Conservation (phyloP, 1,140 invertebrate species). For the Nylanderia fulva region DNA sequence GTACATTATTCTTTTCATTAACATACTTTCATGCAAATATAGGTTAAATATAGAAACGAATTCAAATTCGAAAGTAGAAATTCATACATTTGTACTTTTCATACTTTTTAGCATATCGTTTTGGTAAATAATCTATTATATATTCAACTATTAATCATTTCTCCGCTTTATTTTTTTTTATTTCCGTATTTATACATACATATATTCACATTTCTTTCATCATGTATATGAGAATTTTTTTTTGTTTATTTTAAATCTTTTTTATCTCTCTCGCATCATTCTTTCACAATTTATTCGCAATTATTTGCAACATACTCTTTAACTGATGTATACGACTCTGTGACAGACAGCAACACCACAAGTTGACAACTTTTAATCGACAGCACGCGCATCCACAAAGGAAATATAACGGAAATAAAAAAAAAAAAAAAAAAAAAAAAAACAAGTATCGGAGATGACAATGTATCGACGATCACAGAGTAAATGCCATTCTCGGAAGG, state of each 20-base stretch:
- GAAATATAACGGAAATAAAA: not conserved
- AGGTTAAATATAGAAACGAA: not conserved
- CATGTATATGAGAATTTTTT: not conserved
- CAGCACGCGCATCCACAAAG: not conserved
- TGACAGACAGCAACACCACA: conserved; percentile 17
- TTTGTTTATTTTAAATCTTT: not conserved
- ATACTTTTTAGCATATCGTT: not conserved
- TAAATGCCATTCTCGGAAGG: not conserved
- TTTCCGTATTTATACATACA: not conserved
- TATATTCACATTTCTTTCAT: not conserved
- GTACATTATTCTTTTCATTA: not conserved
- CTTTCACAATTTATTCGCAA: not conserved
- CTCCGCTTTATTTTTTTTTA: not conserved
- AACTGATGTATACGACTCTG: not conserved
- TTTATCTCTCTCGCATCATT: not conserved
- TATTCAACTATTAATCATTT: not conserved
- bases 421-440: too few species aligned
- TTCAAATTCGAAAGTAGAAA: too few species aligned
- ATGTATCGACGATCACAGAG: not conserved
- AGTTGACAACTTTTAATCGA: conserved; percentile 26
- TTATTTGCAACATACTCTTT: not conserved
- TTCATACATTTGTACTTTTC: not conserved
- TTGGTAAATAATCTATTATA: not conserved
- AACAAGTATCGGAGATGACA: conserved; percentile 14
- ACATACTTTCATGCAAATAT: not conserved